Evolutionary conservation across 2,888 invertebrate species (phyloP), one percentile per base, ranked within the genome.

Genomic region (Ochropacha duplaris): DNA sequence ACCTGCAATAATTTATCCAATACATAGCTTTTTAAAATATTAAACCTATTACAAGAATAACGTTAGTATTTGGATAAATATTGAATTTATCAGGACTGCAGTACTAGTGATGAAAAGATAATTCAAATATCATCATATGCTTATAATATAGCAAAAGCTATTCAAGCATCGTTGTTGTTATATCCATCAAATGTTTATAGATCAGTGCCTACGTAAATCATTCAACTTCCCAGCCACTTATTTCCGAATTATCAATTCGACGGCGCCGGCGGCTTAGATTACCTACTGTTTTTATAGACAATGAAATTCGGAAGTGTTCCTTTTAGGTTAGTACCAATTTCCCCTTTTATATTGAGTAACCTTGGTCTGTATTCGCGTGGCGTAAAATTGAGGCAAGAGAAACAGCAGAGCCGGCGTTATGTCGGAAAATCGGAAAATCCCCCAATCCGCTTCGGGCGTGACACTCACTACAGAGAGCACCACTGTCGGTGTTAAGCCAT

Each of bases 381-480:
- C 44, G 44, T 44, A 79, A 79, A 83, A 80, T 81, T 63, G 74
- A 73, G 69, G 70, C 59, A 66, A 61, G 59, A 69, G 71, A 62
- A 69, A 69, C 67, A 71, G 61, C 64, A 60, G 63, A 58, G 65
- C 70, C 66, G 71, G 74, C 74, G 74, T 75, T 79, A 77, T 81
- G 79, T 77, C 65, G 77, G 81, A 77, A 84, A 84, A 82, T 84
- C 81, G 75, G 71, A 69, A 83, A 84, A 86, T 79, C 82, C 77
- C 62, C 64, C 73, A 78, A 83, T 81, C 80, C 80, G 77, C 78
- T 80, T 65, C 67, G 61, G 74, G 75, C 74, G 76, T 72, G 78
- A 78, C 80, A 81, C 71, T 76, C 79, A 69, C 76, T 70, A 70
- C 67, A 55, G 62, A 68, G 67, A 76, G 74, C 73, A 74, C 75